Evolutionary conservation across 2,113 vertebrate genomes (phyloP).

Genomic region (Rhea pennata): DNA sequence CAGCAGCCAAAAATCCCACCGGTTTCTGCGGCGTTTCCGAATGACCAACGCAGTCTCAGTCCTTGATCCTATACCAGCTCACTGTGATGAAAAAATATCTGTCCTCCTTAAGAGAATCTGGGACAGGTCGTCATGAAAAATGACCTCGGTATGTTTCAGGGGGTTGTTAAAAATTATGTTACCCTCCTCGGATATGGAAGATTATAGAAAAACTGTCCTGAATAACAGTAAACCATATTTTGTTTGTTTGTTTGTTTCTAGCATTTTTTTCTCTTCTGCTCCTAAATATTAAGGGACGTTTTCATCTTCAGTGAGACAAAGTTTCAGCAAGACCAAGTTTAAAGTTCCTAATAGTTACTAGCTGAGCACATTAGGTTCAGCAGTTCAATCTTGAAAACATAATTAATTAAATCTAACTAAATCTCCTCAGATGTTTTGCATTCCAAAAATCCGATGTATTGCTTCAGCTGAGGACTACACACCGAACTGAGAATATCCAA

Average conservation of each 20-base stretch:
- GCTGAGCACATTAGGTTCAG: neutral
- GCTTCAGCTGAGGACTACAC: no score
- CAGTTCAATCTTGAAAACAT: neutral
- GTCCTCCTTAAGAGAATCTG: neutral
- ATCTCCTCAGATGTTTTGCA: neutral
- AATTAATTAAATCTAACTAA: neutral
- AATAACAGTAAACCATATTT: neutral
- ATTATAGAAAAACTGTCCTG: neutral
- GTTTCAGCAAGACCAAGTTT: neutral
- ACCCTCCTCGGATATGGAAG: neutral
- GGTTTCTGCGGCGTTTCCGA: neutral
- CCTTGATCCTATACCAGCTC: neutral
- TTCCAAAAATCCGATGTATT: neutral
- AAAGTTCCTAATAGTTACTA: neutral
- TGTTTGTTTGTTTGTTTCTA: neutral
- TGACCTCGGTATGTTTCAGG: rapidly evolving
- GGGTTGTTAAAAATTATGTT: neutral
- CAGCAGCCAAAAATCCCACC: neutral
- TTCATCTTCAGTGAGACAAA: neutral
- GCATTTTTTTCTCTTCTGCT: neutral
- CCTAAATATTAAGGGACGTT: neutral
- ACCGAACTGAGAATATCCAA: no score
- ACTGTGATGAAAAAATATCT: rapidly evolving
- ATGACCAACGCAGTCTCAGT: neutral
- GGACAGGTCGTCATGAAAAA: neutral